These are phyloP conservation scores for Tetanocera ferruginea DNA, from an alignment of 2,888 invertebrate genomes.

Conservation along the genomic window DNA sequence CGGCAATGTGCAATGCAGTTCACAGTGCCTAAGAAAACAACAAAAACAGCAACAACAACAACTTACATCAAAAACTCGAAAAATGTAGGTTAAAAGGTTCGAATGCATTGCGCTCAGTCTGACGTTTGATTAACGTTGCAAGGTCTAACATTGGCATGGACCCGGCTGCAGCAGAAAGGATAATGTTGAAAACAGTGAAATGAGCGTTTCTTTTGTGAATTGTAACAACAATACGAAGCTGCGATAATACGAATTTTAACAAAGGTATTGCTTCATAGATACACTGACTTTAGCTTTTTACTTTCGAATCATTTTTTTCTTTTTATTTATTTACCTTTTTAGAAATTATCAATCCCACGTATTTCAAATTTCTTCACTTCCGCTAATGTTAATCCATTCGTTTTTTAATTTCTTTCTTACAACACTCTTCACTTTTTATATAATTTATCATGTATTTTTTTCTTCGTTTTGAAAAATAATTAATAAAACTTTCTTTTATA, in stretches of 20 bases:
- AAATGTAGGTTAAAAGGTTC: constrained; percentile 24
- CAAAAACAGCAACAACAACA: constrained; percentile 25
- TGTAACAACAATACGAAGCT: background rate
- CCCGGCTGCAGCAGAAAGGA: background rate
- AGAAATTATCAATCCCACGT: background rate
- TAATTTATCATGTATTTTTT: constrained; percentile 10
- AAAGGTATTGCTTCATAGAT: background rate
- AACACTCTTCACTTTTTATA: background rate
- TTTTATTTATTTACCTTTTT: background rate
- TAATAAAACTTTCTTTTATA: constrained; percentile 13
- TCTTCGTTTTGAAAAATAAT: constrained; percentile 19
- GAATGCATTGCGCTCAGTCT: background rate
- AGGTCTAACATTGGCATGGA: no score
- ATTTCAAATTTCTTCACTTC: background rate
- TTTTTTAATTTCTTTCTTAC: constrained; percentile 4
- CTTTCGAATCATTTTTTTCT: background rate
- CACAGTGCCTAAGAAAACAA: constrained; percentile 39
- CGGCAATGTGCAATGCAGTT: constrained; percentile 40
- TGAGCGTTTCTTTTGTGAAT: background rate
- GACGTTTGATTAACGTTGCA: no score
- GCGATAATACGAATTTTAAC: background rate
- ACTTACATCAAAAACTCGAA: background rate
- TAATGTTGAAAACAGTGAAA: background rate
- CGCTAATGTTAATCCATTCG: background rate
- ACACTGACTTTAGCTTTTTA: background rate